Conservation (phyloP, 1,140 invertebrate species). For the Manduca sexta region DNA sequence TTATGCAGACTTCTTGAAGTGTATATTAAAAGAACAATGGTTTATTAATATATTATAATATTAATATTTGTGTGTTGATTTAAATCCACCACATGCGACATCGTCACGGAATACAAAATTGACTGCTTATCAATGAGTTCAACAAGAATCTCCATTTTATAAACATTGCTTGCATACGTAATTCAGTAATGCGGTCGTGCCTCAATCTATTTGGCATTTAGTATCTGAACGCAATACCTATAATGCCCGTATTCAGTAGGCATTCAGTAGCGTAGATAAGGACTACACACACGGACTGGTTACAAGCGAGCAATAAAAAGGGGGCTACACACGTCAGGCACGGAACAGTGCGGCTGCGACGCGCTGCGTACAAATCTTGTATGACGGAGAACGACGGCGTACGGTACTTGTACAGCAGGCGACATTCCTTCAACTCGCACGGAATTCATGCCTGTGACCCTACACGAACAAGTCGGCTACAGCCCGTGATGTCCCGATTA, state of each 20-base stretch:
- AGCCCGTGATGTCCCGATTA: conserved; percentile 38
- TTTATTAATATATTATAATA: too few relatives aligned
- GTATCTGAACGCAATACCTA: too few relatives aligned
- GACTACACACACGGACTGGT: conserved; percentile 42
- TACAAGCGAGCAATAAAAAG: conserved; percentile 43
- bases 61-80: too few relatives aligned
- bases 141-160: too few relatives aligned
- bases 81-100: too few relatives aligned
- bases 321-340: conserved; percentile 38
- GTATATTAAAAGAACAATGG: background rate
- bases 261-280: conserved; percentile 49
- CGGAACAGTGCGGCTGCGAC: conserved; percentile 40
- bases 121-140: too few relatives aligned
- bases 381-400: conserved; percentile 52
- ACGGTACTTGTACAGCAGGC: conserved; percentile 62
- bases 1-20: background rate
- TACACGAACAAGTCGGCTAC: conserved; percentile 56
- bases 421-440: conserved; percentile 60
- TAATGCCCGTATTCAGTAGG: conserved; percentile 8
- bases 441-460: conserved; percentile 56
- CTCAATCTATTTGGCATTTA: too few relatives aligned
- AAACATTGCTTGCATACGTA: too few relatives aligned
- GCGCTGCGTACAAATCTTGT: conserved; percentile 60
- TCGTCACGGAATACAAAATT: too few relatives aligned
- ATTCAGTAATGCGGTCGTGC: too few relatives aligned